These are phyloP conservation scores for Apamea monoglypha DNA, from an alignment of 2,888 invertebrate genomes.

Conservation along the genomic window DNA sequence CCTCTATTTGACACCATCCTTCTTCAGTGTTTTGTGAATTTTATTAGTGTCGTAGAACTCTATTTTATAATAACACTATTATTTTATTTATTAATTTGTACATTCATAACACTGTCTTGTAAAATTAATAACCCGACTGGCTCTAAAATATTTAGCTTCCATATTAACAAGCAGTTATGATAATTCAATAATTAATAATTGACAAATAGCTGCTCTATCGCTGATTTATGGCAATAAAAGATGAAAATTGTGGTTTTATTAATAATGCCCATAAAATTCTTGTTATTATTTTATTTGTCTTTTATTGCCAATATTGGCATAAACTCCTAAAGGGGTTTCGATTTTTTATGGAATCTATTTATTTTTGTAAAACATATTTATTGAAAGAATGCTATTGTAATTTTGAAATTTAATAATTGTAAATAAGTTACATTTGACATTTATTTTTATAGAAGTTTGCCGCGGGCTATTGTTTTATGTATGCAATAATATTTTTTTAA, in stretches of 20 bases:
- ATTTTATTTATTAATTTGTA: conserved; percentile 15
- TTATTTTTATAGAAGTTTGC: conserved; percentile 45
- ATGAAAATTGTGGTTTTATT: conserved; percentile 38
- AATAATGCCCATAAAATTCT: conserved; percentile 23
- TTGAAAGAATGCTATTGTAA: conserved; percentile 7
- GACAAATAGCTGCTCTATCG: conserved; percentile 56
- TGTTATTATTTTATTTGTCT: conserved; percentile 20
- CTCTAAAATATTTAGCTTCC: conserved; percentile 32
- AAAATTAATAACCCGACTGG: conserved; percentile 37
- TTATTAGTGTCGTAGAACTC: conserved; percentile 4
- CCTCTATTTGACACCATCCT: background rate
- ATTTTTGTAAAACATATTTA: conserved; percentile 5
- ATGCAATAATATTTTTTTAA: conserved; percentile 12
- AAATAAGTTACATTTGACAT: conserved; percentile 25
- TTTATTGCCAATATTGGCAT: conserved; percentile 29
- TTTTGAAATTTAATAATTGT: conserved; percentile 16
- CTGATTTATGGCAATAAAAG: conserved; percentile 54
- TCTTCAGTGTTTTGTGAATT: background rate
- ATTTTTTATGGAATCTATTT: conserved; percentile 1
- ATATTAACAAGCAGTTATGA: conserved; percentile 51
- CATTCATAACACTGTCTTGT: conserved; percentile 32
- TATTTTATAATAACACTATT: conserved; percentile 24
- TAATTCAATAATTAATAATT: conserved; percentile 61
- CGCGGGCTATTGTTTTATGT: conserved; percentile 37
- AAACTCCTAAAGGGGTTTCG: conserved; percentile 5